Evolutionary conservation across 2,113 vertebrate species (phyloP).

Genomic region (Nettapus auritus): DNA sequence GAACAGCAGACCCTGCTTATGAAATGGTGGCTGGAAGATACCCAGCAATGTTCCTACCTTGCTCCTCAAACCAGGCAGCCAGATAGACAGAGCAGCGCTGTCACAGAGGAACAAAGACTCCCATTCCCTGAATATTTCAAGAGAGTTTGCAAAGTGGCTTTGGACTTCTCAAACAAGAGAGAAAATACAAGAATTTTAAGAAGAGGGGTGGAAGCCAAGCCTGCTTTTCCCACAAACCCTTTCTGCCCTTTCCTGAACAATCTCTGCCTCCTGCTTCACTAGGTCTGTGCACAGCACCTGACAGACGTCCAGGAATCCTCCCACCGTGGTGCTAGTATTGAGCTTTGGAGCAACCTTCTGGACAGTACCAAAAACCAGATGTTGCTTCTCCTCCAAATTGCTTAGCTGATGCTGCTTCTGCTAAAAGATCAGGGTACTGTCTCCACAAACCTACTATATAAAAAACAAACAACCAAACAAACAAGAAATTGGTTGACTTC

Average conservation of each 20-base stretch:
- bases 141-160: neutral
- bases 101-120: neutral
- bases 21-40: neutral
- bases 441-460: neutral
- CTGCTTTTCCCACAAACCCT: neutral
- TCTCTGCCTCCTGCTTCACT: neutral
- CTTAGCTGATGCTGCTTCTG: neutral
- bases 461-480: too few species aligned
- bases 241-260: neutral
- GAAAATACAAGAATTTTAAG: neutral
- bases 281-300: neutral
- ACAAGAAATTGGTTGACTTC: rapidly evolving
- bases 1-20: neutral
- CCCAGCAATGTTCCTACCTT: neutral
- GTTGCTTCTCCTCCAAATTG: neutral
- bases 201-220: neutral
- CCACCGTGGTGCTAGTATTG: neutral
- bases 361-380: neutral
- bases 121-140: neutral
- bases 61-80: neutral
- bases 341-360: neutral
- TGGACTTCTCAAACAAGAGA: neutral
- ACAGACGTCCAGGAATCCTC: neutral
- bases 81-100: neutral
- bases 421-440: neutral